phyloP scores from a whole-genome alignment of 2,113 vertebrate genomes.

The Blennius ocellaris region DNA sequence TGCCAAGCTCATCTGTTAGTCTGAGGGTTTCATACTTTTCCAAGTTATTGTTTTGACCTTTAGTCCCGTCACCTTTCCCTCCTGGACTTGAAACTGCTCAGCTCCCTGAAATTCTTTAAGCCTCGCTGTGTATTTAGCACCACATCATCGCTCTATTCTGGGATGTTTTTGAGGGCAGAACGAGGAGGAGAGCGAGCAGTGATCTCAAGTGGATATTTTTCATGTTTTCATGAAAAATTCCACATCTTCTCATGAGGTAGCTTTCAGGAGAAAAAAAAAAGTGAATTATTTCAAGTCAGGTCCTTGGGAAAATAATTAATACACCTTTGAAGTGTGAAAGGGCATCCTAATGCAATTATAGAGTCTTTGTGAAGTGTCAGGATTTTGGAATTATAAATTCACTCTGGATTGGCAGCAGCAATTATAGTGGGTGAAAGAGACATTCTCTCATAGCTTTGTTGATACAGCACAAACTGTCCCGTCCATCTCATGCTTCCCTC shows the following conservation, averaged over 20 bases:
- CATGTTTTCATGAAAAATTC: conserved; percentile 94
- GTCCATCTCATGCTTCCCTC: conserved; percentile 10
- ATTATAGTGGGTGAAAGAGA: conserved; percentile 70
- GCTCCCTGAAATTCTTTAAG: conserved; percentile 67
- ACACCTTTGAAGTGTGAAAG: conserved; percentile 80
- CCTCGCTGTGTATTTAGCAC: conserved; percentile 73
- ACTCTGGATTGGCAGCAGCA: conserved; percentile 79
- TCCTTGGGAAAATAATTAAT: conserved; percentile 83
- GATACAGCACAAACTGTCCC: conserved; percentile 59
- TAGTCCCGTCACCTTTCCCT: conserved; percentile 18
- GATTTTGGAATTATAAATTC: conserved; percentile 85
- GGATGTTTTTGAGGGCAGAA: conserved; percentile 58
- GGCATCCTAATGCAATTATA: conserved; percentile 85
- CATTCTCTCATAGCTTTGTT: conserved; percentile 73
- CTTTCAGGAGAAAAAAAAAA: conserved; percentile 50
- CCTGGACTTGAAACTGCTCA: conserved; percentile 36
- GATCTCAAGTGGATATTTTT: conserved; percentile 81
- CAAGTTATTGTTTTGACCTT: conserved; percentile 40
- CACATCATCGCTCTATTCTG: conserved; percentile 69
- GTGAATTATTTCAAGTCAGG: conserved; percentile 76
- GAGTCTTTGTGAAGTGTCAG: conserved; percentile 87
- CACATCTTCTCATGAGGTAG: conserved; percentile 84
- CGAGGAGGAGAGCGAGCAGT: conserved; percentile 17
- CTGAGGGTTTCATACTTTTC: conserved; percentile 10
- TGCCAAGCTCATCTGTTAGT: conserved; percentile 5